Percentiles rank a stretch among this genome's conserved stretches.
These are phyloP conservation scores for Salminus brasiliensis DNA, from an alignment of 2,113 vertebrate genomes.

Conservation along the genomic window DNA sequence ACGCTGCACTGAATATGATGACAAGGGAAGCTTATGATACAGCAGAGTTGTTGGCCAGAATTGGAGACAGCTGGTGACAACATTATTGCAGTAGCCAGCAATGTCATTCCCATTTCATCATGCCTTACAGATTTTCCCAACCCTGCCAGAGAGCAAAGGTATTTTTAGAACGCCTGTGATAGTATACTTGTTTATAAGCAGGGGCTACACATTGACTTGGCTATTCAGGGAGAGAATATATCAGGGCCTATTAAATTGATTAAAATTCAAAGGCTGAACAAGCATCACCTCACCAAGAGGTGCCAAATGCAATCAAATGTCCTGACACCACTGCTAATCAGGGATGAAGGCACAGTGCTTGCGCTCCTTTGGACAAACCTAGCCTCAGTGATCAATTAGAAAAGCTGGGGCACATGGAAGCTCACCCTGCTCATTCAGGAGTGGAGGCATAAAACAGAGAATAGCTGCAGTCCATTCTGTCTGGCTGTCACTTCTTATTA, in stretches of 20 bases:
- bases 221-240: conserved; percentile 48
- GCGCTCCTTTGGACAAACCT: conserved; percentile 29
- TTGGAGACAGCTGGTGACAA: background rate
- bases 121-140: conserved; percentile 17
- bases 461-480: conserved; percentile 22
- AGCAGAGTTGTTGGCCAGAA: background rate
- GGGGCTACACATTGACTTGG: conserved; percentile 43
- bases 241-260: conserved; percentile 41
- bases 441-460: background rate
- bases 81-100: background rate
- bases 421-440: background rate
- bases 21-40: background rate
- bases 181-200: conserved; percentile 33
- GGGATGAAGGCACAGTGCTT: conserved; percentile 1
- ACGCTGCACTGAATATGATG: background rate
- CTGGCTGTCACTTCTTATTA: conserved; percentile 39
- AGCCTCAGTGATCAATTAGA: conserved; percentile 37
- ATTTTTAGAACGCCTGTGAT: conserved; percentile 50
- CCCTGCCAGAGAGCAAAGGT: conserved; percentile 24
- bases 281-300: conserved; percentile 7
- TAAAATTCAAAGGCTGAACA: conserved; percentile 4
- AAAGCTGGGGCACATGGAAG: conserved; percentile 2
- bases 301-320: conserved; percentile 38
- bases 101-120: conserved; percentile 39
- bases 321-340: conserved; percentile 29